Evolutionary conservation across 2,888 invertebrate species (phyloP), one percentile per base, ranked within the genome.

Genomic region (Cylloceria caligata): DNA sequence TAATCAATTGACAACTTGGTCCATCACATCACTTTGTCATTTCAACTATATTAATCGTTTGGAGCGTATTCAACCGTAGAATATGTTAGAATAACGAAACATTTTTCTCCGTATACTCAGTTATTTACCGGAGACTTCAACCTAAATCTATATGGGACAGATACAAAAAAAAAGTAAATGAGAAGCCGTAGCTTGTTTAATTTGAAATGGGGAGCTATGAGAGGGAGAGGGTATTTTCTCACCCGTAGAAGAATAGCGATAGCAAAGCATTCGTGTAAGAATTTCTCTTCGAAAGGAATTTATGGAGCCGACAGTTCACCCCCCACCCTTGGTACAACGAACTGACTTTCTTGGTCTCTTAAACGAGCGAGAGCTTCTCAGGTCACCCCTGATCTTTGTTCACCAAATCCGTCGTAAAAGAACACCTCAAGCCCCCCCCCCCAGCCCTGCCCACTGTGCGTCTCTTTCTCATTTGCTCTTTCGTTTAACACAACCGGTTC

Each of bases 341-440:
- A 24, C 62, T n/a, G 62, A 73, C 36, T 52, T 77, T 76, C 62
- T 72, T 72, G 71, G 52, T 67, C 69, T 65, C 73, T 69, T 30
- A 16, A 52, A 62, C 79, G 69, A 69, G 45, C 64, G 64, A 74
- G 60, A 73, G 65, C 60, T 71, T 76, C 73, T 52, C 45, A 11
- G 68, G 65, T 75, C 76, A 72, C 36, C 47, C 34, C 34, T 13
- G 52, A 74, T 79, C 84, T 82, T 80, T 82, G 84, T 84, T 80
- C 82, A 52, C 57, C 60, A 77, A 82, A 82, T 84, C 80, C 74
- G 71, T 80, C 82, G 82, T 84, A 77, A 82, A 84, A 82, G 69
- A 75, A 65, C 30, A 71, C 55, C 65, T 55, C 27, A 36, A 69
- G 64, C 42, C 72, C 68, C 75, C 55, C 55, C 55, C 62, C 47